Base-by-base conservation (phyloP, 2,797 vertebrate species). In the Agapornis canus region DNA sequence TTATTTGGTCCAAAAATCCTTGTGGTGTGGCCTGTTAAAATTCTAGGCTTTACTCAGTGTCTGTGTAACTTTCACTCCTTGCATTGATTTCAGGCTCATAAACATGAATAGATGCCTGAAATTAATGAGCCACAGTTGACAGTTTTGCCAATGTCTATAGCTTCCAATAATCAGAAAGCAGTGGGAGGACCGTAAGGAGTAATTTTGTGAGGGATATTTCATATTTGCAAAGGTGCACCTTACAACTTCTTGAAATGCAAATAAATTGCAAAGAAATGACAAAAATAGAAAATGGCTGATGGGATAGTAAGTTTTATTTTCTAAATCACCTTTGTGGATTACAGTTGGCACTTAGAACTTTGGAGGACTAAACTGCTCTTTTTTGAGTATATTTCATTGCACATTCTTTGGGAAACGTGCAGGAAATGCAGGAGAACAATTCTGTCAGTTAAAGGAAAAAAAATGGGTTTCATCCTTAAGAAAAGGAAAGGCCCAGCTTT, bases 281-380 rank as follows among this genome's bases (percentile, higher is more conserved):
- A 84, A 96, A 95, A 90, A 51, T 29, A 42, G 51, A 64, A 77
- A 94, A 89, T 14, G 79, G 47, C 51, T 94, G 72, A 89, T 72
- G 71, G 51, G 71, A 86, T 17, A 61, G 71, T 61, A 87, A 79
- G 31, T 63, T 94, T 91, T 90, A 78, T 85, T 96, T 95, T 75
- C 91, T 78, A 96, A 95, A 96, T 95, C 79, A 92, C 89, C 75
- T 86, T 48, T 80, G 59, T 63, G 82, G 60, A 76, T 87, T 85
- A 72, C 54, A 82, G 52, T 45, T 82, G 90, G 52, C 82, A 77
- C 54, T 91, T 73, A 80, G 32, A 92, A 94, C 87, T 91, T 82
- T 20, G 35, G 61, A 57, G 48, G 32, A 52, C 40, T 19, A 35
- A 82, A 71, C 7, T 42, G 57, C 42, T 73, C 54, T 42, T 59